Evolutionary conservation across 2,797 vertebrate genomes (phyloP), one percentile per base, ranked within the genome.

Genomic region (Rhyacichthys aspro): DNA sequence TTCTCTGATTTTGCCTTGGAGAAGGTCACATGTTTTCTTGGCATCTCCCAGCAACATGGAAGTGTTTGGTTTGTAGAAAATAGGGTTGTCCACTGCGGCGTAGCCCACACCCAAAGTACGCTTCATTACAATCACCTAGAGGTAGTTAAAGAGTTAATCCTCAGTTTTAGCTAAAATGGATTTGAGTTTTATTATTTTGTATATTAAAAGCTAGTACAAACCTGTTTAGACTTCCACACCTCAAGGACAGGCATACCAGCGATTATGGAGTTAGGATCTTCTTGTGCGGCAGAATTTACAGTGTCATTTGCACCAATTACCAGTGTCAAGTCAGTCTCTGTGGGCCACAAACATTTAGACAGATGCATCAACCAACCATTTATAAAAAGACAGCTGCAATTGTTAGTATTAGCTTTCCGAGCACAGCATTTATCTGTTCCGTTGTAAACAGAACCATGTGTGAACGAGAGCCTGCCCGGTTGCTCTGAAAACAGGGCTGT

Each of bases 111-210:
- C 93, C 33, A 94, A 67, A 0, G 93, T 93, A 12, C 93, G 85
- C 80, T 94, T 95, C 92, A 94, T 94, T 79, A 94, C 92, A 0
- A 94, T 91, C 56, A 94, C 93, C 93, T 94, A 67, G 14, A 50
- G 19, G 17, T 54, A 3, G 11, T 39, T 15, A 3, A 11, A 18
- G 14, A 9, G 11, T 1, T 5, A 7, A 9, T 7, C 0, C 3
- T 67, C 34, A 71, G 5, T 38, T 61, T 63, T 23, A 49, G 37
- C 37, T 8, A 37, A 28, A 28, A 28, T n/a, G n/a, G n/a, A n/a
- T n/a, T n/a, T n/a, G n/a, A n/a, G n/a, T n/a, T n/a, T n/a, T n/a
- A 23, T 2, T 5, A 2, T 28, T 28, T 28, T 28, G 23, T 28
- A 28, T 2, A 28, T 28, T 12, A 39, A 14, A 14, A 1, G 11